Base-by-base conservation (phyloP, 2,888 invertebrate species). In the Nycteola revayana region DNA sequence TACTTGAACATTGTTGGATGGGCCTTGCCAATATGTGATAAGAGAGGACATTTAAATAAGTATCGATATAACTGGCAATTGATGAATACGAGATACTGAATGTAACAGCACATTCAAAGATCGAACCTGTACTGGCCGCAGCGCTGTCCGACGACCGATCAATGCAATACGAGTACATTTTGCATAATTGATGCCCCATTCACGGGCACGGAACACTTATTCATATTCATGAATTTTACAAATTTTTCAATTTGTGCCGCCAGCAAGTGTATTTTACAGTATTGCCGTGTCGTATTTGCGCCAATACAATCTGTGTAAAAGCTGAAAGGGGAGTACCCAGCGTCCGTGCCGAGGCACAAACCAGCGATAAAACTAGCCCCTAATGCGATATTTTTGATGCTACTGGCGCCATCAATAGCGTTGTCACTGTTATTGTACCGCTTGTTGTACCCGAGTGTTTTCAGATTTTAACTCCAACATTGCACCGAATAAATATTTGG, bases 191-290 rank as follows among this genome's bases (percentile, higher is more conserved):
- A 88, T 84, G 74, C 68, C 75, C 76, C 80, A 83, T 86, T 85
- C 82, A 81, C 74, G 67, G 68, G 69, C 67, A 69, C 74, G 70
- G 72, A 75, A 75, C 72, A 77, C 75, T 78, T 85, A 82, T 86
- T 86, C 79, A 86, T 86, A 87, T 87, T 86, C 85, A 87, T 87
- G 85, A 84, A 81, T 78, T 85, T 84, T 69, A 75, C 75, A 80
- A 76, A 69, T 76, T 80, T 83, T 85, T 84, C 83, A 85, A 86
- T 85, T 85, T 79, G 77, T 67, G 66, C 72, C 68, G 65, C 68
- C 64, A 71, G 76, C 63, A 75, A 77, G 70, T 77, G 69, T 85
- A 77, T 87, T 84, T 83, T 14, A 82, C 77, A 70, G 70, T 71
- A 75, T 73, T 66, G 73, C 66, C 56, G 60, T 61, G 66, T 70